Evolutionary conservation across 2,113 vertebrate genomes (phyloP), one percentile per base, ranked within the genome.

Genomic region (Clarias magur): DNA sequence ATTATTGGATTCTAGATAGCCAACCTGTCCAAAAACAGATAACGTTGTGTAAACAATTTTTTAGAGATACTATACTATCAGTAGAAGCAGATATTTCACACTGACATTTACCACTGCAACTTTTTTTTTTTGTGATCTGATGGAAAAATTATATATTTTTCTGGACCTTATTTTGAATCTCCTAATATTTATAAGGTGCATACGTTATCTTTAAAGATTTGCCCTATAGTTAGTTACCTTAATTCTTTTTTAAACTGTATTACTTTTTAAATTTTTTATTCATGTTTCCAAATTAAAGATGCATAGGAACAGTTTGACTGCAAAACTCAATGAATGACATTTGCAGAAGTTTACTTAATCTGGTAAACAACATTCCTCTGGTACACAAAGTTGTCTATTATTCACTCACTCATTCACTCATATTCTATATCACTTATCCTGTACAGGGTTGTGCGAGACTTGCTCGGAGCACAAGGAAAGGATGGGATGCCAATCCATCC

Each of bases 1-100:
- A 99, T 99, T 90, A 72, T 95, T 91, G 93, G 86, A 88, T 92
- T 84, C 80, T 84, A 82, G 88, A 86, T 86, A 62, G n/a, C 63
- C 91, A 91, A 93, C 89, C 86, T 93, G 90, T 70, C 84, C 15
- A 85, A 89, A 87, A 79, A 87, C 75, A 59, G 9, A 57, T 3
- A 59, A 54, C 25, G 6, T 17, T n/a, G 17, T 79, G 13, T 79
- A 76, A 38, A n/a, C 12, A 9, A 48, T 56, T 38, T 38, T 38
- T 38, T 10, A 16, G 10, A 85, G 67, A 63, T 16, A 30, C 15
- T 54, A 34, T 42, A 82, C 0, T 8, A 68, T 42, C 12, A 65
- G 48, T 25, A 63, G 19, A 63, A 25, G 17, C 54, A 57, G 23
- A 7, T 9, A 42, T 34, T 42, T 54, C 27, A 72, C 30, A 83